Conservation (phyloP, 2,888 invertebrate genomes). For the Orchesellides sinensis region DNA sequence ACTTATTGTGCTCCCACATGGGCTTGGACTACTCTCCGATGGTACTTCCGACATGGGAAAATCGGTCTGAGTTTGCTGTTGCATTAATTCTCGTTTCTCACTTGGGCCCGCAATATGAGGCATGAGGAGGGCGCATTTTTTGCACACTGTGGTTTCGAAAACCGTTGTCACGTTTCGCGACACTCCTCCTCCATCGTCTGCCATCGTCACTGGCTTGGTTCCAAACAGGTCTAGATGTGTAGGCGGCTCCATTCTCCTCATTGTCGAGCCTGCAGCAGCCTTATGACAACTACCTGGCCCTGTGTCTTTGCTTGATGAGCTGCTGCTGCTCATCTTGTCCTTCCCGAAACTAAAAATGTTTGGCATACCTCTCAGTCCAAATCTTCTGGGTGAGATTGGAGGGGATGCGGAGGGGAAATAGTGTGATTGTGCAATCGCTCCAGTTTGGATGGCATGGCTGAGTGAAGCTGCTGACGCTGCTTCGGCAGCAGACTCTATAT, state of each 20-base stretch:
- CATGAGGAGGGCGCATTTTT: slow-evolving; percentile 38
- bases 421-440: neutral
- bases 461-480: neutral
- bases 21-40: slow-evolving; percentile 10
- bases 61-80: slow-evolving; percentile 53
- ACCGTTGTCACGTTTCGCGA: slow-evolving; percentile 20
- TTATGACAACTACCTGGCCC: neutral
- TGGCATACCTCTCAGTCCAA: slow-evolving; percentile 37
- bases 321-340: slow-evolving; percentile 30
- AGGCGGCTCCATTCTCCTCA: slow-evolving; percentile 41
- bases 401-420: slow-evolving; percentile 26
- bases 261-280: neutral
- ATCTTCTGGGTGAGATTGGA: slow-evolving; percentile 43
- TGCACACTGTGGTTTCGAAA: slow-evolving; percentile 54
- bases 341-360: slow-evolving; percentile 47
- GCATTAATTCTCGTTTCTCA: slow-evolving; percentile 41
- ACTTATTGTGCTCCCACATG: neutral
- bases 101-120: slow-evolving; percentile 24
- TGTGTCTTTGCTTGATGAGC: neutral
- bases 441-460: neutral
- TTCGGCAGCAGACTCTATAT: slow-evolving; percentile 28
- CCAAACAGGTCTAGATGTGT: slow-evolving; percentile 45
- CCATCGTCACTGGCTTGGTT: neutral
- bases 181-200: no score
- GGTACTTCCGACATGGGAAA: slow-evolving; percentile 15